Base-by-base conservation (phyloP, 2,797 vertebrate species). In the Ibycter americanus region DNA sequence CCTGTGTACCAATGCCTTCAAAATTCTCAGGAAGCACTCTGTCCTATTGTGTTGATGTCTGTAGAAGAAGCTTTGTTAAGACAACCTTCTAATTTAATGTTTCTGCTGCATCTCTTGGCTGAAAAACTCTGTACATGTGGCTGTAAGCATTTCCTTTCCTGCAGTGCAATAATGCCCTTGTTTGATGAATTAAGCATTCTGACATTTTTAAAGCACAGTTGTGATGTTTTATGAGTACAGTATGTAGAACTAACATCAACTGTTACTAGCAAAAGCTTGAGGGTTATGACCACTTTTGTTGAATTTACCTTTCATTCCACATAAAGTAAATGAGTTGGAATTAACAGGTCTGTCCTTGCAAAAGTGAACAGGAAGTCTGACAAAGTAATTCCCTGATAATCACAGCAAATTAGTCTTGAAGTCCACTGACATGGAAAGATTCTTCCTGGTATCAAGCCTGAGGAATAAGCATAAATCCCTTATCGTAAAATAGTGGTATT, bases 371-470 rank as follows among this genome's bases (percentile, higher is more conserved):
- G 97, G 87, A 98, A 98, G 93, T 98, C 97, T 98, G 97, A 98
- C 97, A 97, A 98, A 97, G 97, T 98, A 98, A 99, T 98, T 98
- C 98, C 96, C 94, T 89, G 97, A 98, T 98, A 98, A 99, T 98
- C 96, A 96, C 96, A 98, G 94, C 96, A 98, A 98, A 98, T 99
- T 99, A 98, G 97, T 98, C 97, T 98, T 98, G 96, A 96, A 98
- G 97, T 97, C 98, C 97, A 98, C 96, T 98, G 98, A 98, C 98
- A 98, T 98, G 98, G 98, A 99, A 99, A 98, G 96, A 98, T 98
- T 98, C 97, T 98, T 97, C 96, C 97, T 98, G 98, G 98, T 98
- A 98, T 92, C 86, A 96, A 97, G 97, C 90, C 95, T 90, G 91
- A 97, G 95, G 91, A 97, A 34, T 66, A 96, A 82, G 65, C 91